Conservation (phyloP, 92 coral and sea anemone species). For the Scolanthus callimorphus region DNA sequence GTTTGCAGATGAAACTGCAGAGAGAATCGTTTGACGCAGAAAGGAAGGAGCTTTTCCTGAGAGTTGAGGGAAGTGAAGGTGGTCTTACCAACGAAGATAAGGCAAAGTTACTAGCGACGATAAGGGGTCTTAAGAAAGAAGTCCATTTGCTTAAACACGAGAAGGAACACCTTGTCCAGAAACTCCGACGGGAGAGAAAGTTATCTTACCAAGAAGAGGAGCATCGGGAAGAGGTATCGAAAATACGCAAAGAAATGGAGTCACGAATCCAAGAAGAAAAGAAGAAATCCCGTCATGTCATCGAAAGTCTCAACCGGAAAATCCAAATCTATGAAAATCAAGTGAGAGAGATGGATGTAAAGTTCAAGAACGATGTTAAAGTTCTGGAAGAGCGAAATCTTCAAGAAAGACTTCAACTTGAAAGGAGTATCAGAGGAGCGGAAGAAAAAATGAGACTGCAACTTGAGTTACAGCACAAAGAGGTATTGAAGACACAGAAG, state of each 20-base stretch:
- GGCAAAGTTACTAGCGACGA: constrained; percentile 28
- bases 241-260: constrained; percentile 50
- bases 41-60: constrained; percentile 8
- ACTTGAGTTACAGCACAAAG: constrained; percentile 46
- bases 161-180: constrained; percentile 37
- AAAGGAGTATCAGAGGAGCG: constrained; percentile 27
- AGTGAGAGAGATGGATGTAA: constrained; percentile 41
- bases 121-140: constrained; percentile 52
- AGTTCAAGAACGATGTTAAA: constrained; percentile 40
- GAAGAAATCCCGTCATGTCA: constrained; percentile 29
- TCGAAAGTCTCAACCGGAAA: constrained; percentile 42
- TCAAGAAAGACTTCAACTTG: constrained; percentile 51
- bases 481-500: constrained; percentile 36
- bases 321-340: constrained; percentile 36
- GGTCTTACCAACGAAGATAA: not conserved
- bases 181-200: constrained; percentile 32
- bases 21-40: constrained; percentile 39
- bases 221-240: constrained; percentile 32
- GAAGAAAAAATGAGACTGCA: constrained; percentile 41
- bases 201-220: constrained; percentile 24
- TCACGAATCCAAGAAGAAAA: constrained; percentile 38
- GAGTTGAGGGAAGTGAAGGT: constrained; percentile 8
- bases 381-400: constrained; percentile 32
- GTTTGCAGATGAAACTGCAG: constrained; percentile 44
- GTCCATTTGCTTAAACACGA: constrained; percentile 51